These are phyloP conservation scores for Electrophaes corylata DNA, from an alignment of 2,888 invertebrate species.

Conservation along the genomic window DNA sequence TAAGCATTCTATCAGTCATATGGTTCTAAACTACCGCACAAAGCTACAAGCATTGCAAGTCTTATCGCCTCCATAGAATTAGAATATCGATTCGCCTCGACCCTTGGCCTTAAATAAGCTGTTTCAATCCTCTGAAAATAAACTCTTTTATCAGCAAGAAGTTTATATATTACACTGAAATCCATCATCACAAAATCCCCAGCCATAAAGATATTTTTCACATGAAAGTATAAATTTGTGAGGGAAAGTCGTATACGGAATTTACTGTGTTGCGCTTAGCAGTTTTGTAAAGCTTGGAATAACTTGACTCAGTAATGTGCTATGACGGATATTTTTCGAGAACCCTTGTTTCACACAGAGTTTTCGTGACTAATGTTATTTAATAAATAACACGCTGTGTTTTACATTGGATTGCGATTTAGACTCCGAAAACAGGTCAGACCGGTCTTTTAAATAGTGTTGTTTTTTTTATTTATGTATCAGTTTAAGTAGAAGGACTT, in stretches of 20 bases:
- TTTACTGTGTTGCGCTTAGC: background rate
- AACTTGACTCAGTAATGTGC: slow-evolving; percentile 26
- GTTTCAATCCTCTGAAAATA: slow-evolving; percentile 4
- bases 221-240: slow-evolving; percentile 10
- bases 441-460: too few relatives aligned
- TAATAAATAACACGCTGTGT: background rate
- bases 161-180: background rate
- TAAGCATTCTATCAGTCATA: too few relatives aligned
- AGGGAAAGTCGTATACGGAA: background rate
- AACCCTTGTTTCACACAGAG: background rate
- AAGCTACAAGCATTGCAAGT: slow-evolving; percentile 15
- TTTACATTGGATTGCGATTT: background rate
- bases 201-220: background rate
- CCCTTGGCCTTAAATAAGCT: slow-evolving; percentile 20
- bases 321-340: slow-evolving; percentile 9
- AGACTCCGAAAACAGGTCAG: background rate
- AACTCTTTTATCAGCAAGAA: background rate
- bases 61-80: slow-evolving; percentile 8
- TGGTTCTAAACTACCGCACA: background rate
- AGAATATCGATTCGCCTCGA: slow-evolving; percentile 22
- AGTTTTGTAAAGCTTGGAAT: slow-evolving; percentile 12
- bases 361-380: slow-evolving; percentile 2
- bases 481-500: too few relatives aligned
- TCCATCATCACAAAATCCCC: slow-evolving; percentile 1
- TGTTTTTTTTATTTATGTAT: background rate